phyloP scores from a whole-genome alignment of 2,888 invertebrate species.

The Drosophila lutescens region DNA sequence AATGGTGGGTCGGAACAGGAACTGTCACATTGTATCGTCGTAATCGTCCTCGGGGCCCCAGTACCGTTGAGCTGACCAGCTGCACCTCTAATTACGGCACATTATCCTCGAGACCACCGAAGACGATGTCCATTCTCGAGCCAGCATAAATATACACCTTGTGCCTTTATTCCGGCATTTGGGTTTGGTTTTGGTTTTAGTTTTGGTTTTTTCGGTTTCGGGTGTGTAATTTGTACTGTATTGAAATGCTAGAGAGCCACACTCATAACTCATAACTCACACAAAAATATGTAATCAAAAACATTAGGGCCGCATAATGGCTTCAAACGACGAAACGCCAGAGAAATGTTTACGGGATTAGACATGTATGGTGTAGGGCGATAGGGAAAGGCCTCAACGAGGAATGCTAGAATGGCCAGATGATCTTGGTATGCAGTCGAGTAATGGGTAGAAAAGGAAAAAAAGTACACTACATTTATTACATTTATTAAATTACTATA shows the following conservation, averaged over 20 bases:
- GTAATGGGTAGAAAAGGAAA: too few species aligned
- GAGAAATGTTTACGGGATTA: neutral
- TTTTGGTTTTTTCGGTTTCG: too few species aligned
- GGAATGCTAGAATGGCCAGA: neutral
- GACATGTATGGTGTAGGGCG: neutral
- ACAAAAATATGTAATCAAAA: constrained; percentile 38
- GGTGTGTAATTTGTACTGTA: constrained; percentile 26
- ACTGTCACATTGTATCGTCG: constrained; percentile 19
- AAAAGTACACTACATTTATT: too few species aligned
- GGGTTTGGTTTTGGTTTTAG: neutral
- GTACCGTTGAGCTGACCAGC: constrained; percentile 18
- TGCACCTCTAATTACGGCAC: constrained; percentile 39
- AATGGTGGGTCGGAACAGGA: constrained; percentile 6
- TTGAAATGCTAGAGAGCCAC: constrained; percentile 15
- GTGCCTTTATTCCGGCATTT: constrained; percentile 11
- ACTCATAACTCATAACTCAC: constrained; percentile 32
- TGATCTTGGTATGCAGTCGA: neutral
- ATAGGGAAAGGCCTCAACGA: neutral
- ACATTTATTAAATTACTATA: too few species aligned
- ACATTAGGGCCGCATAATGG: constrained; percentile 26
- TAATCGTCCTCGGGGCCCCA: constrained; percentile 6
- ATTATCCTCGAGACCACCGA: constrained; percentile 16
- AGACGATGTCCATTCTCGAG: constrained; percentile 6
- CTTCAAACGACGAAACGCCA: neutral
- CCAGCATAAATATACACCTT: constrained; percentile 13